phyloP scores from a whole-genome alignment of 2,888 invertebrate genomes.

The Merodon equestris region DNA sequence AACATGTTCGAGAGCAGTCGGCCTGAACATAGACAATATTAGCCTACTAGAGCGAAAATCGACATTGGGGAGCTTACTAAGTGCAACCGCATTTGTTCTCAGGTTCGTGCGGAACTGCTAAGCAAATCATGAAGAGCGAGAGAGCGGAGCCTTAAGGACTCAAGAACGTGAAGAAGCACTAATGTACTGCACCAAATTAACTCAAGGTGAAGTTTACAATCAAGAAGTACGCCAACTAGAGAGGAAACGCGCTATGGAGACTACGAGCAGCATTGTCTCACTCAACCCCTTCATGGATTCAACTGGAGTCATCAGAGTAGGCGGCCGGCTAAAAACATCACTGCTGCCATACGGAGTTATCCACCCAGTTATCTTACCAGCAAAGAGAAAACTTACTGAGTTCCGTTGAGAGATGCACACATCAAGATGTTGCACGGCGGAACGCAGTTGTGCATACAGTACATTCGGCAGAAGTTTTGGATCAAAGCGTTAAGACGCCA shows the following conservation, averaged over 20 bases:
- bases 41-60: too few species aligned
- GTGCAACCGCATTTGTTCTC: too few species aligned
- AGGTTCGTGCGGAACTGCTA: too few species aligned
- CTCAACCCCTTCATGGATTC: constrained; percentile 18
- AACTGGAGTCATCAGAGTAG: constrained; percentile 2
- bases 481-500: neutral
- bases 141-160: too few species aligned
- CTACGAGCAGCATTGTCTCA: constrained; percentile 2
- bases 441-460: too few species aligned
- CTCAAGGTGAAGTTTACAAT: neutral
- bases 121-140: too few species aligned
- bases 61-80: too few species aligned
- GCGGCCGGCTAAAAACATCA: constrained; percentile 13
- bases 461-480: too few species aligned
- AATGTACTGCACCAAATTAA: neutral
- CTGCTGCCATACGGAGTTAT: constrained; percentile 9
- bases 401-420: constrained; percentile 3
- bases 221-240: neutral
- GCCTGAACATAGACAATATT: too few species aligned
- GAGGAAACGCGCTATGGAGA: neutral
- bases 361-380: constrained; percentile 3
- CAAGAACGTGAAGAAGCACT: too few species aligned
- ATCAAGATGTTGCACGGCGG: neutral
- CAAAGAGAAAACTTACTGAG: too few species aligned
- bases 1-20: too few species aligned